A percentile compares a stretch with the other conserved stretches of the same genome.
phyloP scores from a whole-genome alignment of 2,888 invertebrate species.

The Selenia dentaria region DNA sequence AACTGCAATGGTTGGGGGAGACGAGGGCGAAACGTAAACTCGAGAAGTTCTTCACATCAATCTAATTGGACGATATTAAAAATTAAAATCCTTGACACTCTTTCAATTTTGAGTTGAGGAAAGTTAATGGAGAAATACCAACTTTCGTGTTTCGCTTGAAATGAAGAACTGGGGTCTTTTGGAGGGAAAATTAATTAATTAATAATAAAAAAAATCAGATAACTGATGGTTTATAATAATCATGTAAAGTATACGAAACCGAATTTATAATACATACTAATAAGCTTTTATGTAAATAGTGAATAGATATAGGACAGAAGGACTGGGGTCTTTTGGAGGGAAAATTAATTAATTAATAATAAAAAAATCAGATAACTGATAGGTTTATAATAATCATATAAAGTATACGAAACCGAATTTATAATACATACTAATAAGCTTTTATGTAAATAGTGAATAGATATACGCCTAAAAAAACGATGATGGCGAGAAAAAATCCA shows the following conservation, averaged over 20 bases:
- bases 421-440: too few species aligned
- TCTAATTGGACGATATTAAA: slow-evolving; percentile 33
- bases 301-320: too few species aligned
- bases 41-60: slow-evolving; percentile 29
- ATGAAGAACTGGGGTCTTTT: slow-evolving; percentile 3
- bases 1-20: slow-evolving; percentile 52
- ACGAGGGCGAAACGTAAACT: slow-evolving; percentile 36
- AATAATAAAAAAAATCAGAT: slow-evolving; percentile 2
- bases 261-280: too few species aligned
- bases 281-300: too few species aligned
- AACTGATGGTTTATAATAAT: too few species aligned
- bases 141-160: slow-evolving; percentile 6
- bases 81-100: slow-evolving; percentile 30
- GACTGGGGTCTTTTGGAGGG: slow-evolving; percentile 2
- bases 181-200: slow-evolving; percentile 1
- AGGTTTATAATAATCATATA: too few species aligned
- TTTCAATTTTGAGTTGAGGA: slow-evolving; percentile 21
- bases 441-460: too few species aligned
- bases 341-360: slow-evolving; percentile 3
- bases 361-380: too few species aligned
- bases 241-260: too few species aligned
- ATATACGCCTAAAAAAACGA: too few species aligned
- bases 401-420: too few species aligned
- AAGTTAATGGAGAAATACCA: slow-evolving; percentile 3
- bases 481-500: too few species aligned